Percentiles rank a stretch among this genome's conserved stretches.
phyloP scores from a whole-genome alignment of 2,888 invertebrate genomes.

The Lepidochrysops patricia region DNA sequence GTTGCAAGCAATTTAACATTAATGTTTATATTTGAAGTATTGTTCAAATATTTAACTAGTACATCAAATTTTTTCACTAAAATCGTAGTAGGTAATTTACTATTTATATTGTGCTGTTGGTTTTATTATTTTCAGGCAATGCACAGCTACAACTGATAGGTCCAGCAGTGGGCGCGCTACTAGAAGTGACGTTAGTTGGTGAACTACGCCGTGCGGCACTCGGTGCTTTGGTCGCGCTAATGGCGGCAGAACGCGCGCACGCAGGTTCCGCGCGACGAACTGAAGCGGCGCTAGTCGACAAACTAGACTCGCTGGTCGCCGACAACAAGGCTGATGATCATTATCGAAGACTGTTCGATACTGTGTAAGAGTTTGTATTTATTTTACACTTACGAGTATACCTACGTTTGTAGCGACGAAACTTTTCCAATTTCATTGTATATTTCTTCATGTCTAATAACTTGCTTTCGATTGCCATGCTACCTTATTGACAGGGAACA shows the following conservation, averaged over 20 bases:
- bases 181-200: conserved; percentile 93
- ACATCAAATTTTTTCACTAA: no score
- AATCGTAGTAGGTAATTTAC: no score
- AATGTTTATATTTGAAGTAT: no score
- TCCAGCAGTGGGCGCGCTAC: conserved; percentile 92
- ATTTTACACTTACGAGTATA: no score
- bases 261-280: conserved; percentile 92
- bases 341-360: conserved; percentile 93
- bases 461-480: conserved; percentile 33
- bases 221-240: conserved; percentile 95
- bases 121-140: conserved; percentile 71
- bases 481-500: conserved; percentile 81
- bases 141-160: conserved; percentile 93
- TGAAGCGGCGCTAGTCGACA: conserved; percentile 94
- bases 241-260: conserved; percentile 90
- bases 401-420: no score
- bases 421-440: no score
- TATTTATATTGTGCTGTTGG: no score
- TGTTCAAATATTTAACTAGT: no score
- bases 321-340: conserved; percentile 96
- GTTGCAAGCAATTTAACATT: no score
- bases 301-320: conserved; percentile 92
- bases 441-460: background rate
- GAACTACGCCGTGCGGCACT: conserved; percentile 92
- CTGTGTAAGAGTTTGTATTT: conserved; percentile 85